phyloP scores from a whole-genome alignment of 2,888 invertebrate species.

The Phytoseiulus persimilis region DNA sequence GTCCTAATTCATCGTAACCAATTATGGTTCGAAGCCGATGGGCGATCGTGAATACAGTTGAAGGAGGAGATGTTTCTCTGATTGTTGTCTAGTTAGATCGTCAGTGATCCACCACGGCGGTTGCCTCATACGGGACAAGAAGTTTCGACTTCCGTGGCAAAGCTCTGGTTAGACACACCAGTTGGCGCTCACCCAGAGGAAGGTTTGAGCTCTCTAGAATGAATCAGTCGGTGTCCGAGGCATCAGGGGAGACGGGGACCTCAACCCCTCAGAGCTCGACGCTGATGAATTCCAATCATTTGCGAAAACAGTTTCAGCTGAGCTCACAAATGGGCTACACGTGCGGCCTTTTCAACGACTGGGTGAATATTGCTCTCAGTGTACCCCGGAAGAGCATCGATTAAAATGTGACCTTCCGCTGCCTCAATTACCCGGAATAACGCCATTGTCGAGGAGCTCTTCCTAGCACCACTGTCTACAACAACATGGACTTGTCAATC shows the following conservation, averaged over 20 bases:
- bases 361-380: conserved; percentile 83
- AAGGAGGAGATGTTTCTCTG: conserved; percentile 70
- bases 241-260: conserved; percentile 46
- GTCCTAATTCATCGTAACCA: conserved; percentile 58
- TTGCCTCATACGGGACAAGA: conserved; percentile 55
- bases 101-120: conserved; percentile 55
- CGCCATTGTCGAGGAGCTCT: conserved; percentile 72
- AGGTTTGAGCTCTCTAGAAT: conserved; percentile 47
- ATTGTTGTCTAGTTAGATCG: conserved; percentile 64
- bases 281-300: neutral
- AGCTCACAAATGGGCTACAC: neutral
- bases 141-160: conserved; percentile 51
- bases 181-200: conserved; percentile 52
- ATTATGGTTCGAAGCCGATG: conserved; percentile 86
- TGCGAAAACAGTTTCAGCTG: neutral
- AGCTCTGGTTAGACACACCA: conserved; percentile 52
- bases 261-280: neutral
- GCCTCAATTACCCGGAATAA: conserved; percentile 66
- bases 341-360: conserved; percentile 55
- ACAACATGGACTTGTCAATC: conserved; percentile 81
- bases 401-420: conserved; percentile 62
- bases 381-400: conserved; percentile 81
- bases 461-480: conserved; percentile 85
- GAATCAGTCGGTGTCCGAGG: conserved; percentile 42
- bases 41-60: conserved; percentile 82